phyloP scores from a whole-genome alignment of 2,113 vertebrate species.

The Hippocampus mohnikei region DNA sequence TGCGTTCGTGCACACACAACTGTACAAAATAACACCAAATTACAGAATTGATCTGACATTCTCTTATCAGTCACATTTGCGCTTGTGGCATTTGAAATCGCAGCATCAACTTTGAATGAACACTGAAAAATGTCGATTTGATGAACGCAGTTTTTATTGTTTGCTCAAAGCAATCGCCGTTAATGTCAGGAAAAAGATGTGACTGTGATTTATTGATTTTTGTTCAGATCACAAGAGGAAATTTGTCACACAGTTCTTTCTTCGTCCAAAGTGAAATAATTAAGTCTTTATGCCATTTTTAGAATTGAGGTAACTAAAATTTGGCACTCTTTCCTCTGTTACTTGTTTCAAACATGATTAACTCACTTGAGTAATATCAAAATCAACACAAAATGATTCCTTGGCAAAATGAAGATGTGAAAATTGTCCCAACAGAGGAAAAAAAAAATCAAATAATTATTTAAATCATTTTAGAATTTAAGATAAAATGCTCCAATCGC shows the following conservation, averaged over 20 bases:
- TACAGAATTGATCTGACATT: not conserved
- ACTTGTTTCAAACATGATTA: not conserved
- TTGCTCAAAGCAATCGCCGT: not conserved
- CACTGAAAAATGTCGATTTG: not conserved
- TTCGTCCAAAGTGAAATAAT: not conserved
- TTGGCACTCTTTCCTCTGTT: not conserved
- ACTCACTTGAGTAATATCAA: too few relatives aligned
- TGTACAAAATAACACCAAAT: too few relatives aligned
- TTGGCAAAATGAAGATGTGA: too few relatives aligned
- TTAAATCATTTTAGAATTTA: too few relatives aligned
- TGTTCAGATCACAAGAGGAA: not conserved
- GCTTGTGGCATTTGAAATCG: constrained; percentile 7
- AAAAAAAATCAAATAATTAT: too few relatives aligned
- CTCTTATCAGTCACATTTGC: constrained; percentile 1
- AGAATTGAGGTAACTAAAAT: not conserved
- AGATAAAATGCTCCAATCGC: too few relatives aligned
- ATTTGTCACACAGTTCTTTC: not conserved
- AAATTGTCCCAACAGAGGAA: too few relatives aligned
- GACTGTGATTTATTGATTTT: not conserved
- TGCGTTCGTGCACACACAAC: too few relatives aligned
- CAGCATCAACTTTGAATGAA: not conserved
- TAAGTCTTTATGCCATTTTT: not conserved
- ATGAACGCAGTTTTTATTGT: not conserved
- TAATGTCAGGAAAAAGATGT: not conserved
- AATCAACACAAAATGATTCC: too few relatives aligned